Percentiles rank a stretch among this genome's conserved stretches.
Evolutionary conservation across 1,140 invertebrate genomes (phyloP).

Genomic region (Lycorma delicatula): DNA sequence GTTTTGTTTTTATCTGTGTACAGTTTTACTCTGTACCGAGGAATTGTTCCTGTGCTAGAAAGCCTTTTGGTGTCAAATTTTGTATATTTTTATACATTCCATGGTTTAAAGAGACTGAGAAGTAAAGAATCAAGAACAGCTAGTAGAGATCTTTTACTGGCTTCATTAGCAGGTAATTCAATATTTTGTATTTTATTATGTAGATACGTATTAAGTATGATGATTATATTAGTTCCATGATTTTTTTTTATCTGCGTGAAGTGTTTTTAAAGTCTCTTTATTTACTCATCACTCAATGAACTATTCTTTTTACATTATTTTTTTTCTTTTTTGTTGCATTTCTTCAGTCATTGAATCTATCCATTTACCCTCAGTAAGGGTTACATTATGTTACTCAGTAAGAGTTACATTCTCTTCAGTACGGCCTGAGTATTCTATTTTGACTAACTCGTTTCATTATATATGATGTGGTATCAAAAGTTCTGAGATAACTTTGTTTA

Average conservation of each 20-base stretch:
- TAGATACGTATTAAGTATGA: too few relatives aligned
- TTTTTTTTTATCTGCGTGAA: neutral
- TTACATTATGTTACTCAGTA: too few relatives aligned
- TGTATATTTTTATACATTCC: slow-evolving; percentile 88
- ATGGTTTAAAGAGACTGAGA: slow-evolving; percentile 60
- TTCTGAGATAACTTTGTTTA: too few relatives aligned
- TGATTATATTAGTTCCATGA: too few relatives aligned
- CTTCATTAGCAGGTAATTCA: slow-evolving; percentile 59
- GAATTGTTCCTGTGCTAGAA: slow-evolving; percentile 70
- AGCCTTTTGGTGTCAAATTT: slow-evolving; percentile 82
- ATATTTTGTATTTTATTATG: neutral
- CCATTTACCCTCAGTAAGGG: too few relatives aligned
- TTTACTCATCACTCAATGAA: neutral
- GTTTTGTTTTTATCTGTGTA: slow-evolving; percentile 32
- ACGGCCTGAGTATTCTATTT: too few relatives aligned
- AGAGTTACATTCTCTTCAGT: too few relatives aligned
- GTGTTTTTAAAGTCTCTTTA: neutral
- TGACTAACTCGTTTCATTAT: too few relatives aligned
- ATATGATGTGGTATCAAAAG: too few relatives aligned
- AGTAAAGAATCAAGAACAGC: slow-evolving; percentile 44
- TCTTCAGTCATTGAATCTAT: too few relatives aligned
- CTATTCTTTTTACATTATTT: too few relatives aligned
- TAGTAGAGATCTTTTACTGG: slow-evolving; percentile 65
- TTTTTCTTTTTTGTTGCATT: too few relatives aligned
- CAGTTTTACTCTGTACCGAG: slow-evolving; percentile 63